Evolutionary conservation across 2,113 vertebrate species (phyloP).

Genomic region (Monopterus albus): DNA sequence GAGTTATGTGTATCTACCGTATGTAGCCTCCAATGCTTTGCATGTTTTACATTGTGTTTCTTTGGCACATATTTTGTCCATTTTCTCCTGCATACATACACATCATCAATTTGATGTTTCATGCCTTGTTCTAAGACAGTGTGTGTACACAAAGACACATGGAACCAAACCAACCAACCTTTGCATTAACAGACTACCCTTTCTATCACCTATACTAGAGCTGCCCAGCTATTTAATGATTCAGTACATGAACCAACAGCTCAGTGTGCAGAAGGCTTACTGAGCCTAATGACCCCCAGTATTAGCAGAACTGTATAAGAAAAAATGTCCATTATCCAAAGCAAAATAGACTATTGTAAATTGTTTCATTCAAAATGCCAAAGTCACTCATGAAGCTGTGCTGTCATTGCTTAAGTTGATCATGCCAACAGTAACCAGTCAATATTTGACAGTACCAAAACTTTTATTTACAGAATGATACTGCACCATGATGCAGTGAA

Average conservation of each 20-base stretch:
- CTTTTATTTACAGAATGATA: neutral
- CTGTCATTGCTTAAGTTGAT: neutral
- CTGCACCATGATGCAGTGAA: neutral
- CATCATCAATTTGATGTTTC: neutral
- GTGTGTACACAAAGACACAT: too few relatives aligned
- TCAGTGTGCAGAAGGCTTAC: neutral
- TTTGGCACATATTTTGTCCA: too few relatives aligned
- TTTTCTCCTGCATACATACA: too few relatives aligned
- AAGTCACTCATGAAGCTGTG: neutral
- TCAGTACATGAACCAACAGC: neutral
- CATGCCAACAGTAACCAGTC: neutral
- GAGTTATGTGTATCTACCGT: slow-evolving; percentile 20
- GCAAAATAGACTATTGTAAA: neutral
- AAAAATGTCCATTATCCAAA: neutral
- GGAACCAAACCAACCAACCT: neutral
- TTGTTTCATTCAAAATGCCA: neutral
- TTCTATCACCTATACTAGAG: neutral
- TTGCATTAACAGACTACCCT: neutral
- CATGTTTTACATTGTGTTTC: neutral
- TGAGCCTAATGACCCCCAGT: neutral
- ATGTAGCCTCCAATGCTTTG: slow-evolving; percentile 2
- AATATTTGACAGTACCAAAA: neutral
- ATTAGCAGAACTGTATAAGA: neutral
- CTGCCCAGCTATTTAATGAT: neutral
- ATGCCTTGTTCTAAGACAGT: neutral